These are phyloP conservation scores for Antheraea assamensis DNA, from an alignment of 2,888 invertebrate genomes.

Conservation along the genomic window DNA sequence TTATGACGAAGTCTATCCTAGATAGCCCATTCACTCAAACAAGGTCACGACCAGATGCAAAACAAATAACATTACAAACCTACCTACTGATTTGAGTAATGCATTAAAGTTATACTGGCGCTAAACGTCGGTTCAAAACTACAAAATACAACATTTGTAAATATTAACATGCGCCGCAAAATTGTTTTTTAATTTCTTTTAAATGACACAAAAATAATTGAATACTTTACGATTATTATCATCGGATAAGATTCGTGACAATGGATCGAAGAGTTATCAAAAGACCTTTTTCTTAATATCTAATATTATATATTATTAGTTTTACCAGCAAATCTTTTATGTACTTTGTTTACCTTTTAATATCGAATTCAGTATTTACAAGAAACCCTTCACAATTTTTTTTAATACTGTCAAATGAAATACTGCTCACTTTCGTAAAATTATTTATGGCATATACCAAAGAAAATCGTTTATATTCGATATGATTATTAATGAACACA, in stretches of 20 bases:
- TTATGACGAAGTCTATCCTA: constrained; percentile 27
- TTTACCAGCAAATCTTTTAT: too few species aligned
- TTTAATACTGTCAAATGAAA: too few species aligned
- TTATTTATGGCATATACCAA: neutral
- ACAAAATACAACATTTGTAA: constrained; percentile 18
- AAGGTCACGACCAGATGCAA: constrained; percentile 65
- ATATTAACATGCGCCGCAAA: constrained; percentile 20
- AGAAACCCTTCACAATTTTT: too few species aligned
- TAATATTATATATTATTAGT: neutral
- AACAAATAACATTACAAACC: constrained; percentile 41
- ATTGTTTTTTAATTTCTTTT: constrained; percentile 12
- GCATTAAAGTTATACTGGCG: constrained; percentile 31
- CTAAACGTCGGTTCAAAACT: constrained; percentile 34
- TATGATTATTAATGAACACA: neutral
- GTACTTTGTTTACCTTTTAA: too few species aligned
- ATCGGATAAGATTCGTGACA: neutral
- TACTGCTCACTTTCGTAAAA: too few species aligned
- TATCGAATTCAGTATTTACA: too few species aligned
- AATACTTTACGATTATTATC: neutral
- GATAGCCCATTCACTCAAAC: constrained; percentile 49
- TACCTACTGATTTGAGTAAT: constrained; percentile 49
- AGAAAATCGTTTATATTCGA: neutral
- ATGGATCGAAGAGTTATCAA: neutral
- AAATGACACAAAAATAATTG: neutral
- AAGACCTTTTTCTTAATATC: neutral